Percentiles rank a stretch among this genome's conserved stretches.
These are phyloP conservation scores for Myotis lucifugus DNA, from an alignment of 2,113 vertebrate genomes.

Conservation along the genomic window DNA sequence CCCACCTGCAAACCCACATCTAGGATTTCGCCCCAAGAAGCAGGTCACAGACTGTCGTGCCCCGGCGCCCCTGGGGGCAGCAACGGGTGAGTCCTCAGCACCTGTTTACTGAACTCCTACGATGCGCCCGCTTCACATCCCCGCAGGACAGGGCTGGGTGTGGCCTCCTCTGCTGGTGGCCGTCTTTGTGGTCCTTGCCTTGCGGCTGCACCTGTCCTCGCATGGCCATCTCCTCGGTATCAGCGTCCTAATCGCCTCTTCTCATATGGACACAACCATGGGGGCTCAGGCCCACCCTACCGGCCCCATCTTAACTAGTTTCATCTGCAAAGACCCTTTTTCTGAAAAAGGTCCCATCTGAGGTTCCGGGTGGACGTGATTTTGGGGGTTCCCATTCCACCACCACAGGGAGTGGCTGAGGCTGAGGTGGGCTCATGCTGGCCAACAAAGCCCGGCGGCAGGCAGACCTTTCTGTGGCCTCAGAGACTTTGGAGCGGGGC, in stretches of 20 bases:
- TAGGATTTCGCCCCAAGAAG: neutral
- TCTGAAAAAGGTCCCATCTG: neutral
- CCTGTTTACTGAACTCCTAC: too few relatives aligned
- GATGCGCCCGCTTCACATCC: neutral
- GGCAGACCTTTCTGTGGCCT: neutral
- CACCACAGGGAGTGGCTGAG: rapidly evolving
- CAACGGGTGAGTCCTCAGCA: neutral
- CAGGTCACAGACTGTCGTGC: neutral
- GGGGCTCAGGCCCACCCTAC: neutral
- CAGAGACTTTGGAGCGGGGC: neutral
- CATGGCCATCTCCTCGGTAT: neutral
- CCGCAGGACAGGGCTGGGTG: neutral
- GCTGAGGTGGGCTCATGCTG: neutral
- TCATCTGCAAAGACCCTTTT: neutral
- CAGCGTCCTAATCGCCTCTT: neutral
- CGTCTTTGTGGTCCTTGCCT: too few relatives aligned
- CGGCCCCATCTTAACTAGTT: neutral
- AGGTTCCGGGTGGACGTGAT: neutral
- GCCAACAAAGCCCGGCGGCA: neutral
- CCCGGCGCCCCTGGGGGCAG: rapidly evolving
- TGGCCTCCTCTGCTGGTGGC: neutral
- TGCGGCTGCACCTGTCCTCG: neutral
- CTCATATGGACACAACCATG: too few relatives aligned
- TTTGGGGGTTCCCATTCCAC: neutral
- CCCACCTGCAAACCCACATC: neutral